Conservation (phyloP, 2,888 invertebrate species). For the Drosophila algonquin region DNA sequence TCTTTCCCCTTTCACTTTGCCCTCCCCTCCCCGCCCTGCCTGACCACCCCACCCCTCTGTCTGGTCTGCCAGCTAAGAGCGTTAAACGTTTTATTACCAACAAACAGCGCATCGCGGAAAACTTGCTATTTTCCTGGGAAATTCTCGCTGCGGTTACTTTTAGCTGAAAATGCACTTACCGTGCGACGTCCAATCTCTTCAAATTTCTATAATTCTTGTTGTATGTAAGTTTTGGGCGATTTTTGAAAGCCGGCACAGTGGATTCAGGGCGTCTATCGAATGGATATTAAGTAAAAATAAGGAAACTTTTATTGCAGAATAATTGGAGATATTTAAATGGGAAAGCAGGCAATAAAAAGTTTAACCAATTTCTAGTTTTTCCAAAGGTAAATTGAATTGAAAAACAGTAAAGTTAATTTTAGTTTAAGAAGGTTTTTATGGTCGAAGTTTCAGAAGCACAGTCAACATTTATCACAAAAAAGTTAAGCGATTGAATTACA, state of each 20-base stretch:
- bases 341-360: too few species aligned
- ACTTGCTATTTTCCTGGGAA: slow-evolving; percentile 23
- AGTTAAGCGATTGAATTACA: background rate
- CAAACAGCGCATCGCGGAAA: slow-evolving; percentile 23
- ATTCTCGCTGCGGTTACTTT: slow-evolving; percentile 17
- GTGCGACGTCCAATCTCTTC: background rate
- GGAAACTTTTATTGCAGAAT: too few species aligned
- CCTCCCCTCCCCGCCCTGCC: background rate
- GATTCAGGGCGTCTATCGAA: background rate
- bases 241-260: slow-evolving; percentile 5
- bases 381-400: background rate
- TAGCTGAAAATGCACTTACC: slow-evolving; percentile 41
- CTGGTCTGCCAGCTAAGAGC: slow-evolving; percentile 42
- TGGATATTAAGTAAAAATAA: too few species aligned
- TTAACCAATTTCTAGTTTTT: background rate
- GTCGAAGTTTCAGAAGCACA: background rate
- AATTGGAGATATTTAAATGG: too few species aligned
- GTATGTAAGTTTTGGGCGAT: background rate
- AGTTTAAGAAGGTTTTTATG: background rate
- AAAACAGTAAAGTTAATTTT: background rate
- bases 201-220: background rate
- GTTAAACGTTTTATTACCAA: slow-evolving; percentile 61
- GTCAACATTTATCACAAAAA: background rate
- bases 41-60: background rate
- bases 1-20: slow-evolving; percentile 26